Base-by-base conservation (phyloP, 1,140 invertebrate species). In the Holcopasites calliopsidis region DNA sequence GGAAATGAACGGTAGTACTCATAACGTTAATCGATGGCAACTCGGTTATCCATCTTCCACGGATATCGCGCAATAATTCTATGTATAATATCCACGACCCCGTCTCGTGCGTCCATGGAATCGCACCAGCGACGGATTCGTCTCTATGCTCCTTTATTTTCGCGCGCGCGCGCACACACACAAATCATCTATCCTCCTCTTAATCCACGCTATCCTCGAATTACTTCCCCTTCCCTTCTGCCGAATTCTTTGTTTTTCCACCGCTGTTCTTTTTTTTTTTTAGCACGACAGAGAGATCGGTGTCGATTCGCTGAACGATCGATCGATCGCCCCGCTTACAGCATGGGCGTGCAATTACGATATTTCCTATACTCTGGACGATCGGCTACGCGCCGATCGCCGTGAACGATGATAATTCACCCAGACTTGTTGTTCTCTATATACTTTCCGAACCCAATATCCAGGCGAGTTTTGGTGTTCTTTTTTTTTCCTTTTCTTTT, bases 1-100 rank as follows among this genome's bases (percentile, higher is more conserved):
- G 87, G 85, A 89, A 88, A 88, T 87, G 86, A 88, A 88, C 85
- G 70, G 86, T 88, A 87, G 85, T 78, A 82, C 58, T 82, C 79
- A 82, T 83, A 88, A 87, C 78, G 86, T 87, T 87, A 84, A 83
- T 88, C 82, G 79, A 88, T 87, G 84, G 85, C 85, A 85, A 87
- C 77, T 87, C 72, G 75, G n/a, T n/a, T 79, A 85, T 87, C 80
- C 76, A 40, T 78, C 81, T 79, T n/a, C n/a, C n/a, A 87, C 80
- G 82, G 80, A 86, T 71, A 82, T 79, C 73, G 79, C 60, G 80
- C 69, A 44, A 76, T 81, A 84, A 69, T 77, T 68, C 71, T 79
- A 74, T 81, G n/a, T n/a, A n/a, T n/a, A n/a, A 78, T 71, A 71
- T 52, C 60, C 70, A 73, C 68, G 64, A 82, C 77, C 26, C 47